Conservation (phyloP, 2,797 vertebrate genomes). For the Myripristis jacobus region DNA sequence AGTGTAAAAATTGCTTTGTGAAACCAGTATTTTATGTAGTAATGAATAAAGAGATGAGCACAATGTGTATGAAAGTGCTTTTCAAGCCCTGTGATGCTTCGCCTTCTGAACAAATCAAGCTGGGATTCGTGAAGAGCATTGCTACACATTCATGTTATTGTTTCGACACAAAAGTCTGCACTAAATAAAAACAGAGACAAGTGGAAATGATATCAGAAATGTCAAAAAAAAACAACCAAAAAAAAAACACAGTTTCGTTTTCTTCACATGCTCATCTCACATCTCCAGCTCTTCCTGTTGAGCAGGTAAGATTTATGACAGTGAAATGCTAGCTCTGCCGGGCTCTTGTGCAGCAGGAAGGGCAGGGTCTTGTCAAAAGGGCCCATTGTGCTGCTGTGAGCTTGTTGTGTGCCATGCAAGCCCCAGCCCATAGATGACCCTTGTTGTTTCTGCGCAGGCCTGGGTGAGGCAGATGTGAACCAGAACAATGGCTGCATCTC, state of each 20-base stretch:
- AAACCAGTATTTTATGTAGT: not conserved
- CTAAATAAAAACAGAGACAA: too few relatives aligned
- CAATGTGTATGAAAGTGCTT: too few relatives aligned
- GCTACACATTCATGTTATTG: too few relatives aligned
- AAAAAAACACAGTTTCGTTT: too few relatives aligned
- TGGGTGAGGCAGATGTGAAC: constrained; percentile 92
- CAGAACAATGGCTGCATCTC: constrained; percentile 96
- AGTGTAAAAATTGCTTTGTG: too few relatives aligned
- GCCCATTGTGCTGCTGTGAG: constrained; percentile 83
- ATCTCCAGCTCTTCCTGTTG: not conserved
- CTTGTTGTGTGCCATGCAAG: constrained; percentile 86
- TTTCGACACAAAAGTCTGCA: too few relatives aligned
- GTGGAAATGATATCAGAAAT: too few relatives aligned
- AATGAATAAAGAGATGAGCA: not conserved
- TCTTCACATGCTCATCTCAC: not conserved
- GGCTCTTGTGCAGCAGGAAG: constrained; percentile 59
- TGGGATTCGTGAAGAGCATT: too few relatives aligned
- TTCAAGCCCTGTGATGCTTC: not conserved
- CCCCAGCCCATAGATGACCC: constrained; percentile 90
- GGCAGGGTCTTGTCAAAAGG: constrained; percentile 64
- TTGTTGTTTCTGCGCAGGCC: constrained; percentile 94
- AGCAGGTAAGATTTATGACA: constrained; percentile 33
- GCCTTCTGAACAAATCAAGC: too few relatives aligned
- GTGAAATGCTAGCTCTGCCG: constrained; percentile 44
- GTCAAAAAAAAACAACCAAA: too few relatives aligned